phyloP scores from a whole-genome alignment of 2,797 vertebrate species.

The Poeciliopsis paucimaculata region DNA sequence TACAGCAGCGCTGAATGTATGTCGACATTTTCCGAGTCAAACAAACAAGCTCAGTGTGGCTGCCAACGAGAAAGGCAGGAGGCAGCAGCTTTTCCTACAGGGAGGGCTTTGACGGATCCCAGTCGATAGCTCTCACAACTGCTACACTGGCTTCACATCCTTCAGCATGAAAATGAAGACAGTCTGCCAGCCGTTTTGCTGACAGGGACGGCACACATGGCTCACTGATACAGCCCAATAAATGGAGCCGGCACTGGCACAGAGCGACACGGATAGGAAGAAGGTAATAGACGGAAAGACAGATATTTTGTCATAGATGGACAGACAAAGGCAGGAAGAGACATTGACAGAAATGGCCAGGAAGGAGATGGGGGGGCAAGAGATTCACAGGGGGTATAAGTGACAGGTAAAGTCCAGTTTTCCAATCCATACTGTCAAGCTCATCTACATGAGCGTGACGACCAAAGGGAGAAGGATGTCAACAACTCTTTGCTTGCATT shows the following conservation, averaged over 20 bases:
- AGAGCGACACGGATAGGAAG: conserved; percentile 47
- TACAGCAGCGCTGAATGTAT: not conserved
- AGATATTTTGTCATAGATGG: conserved; percentile 51
- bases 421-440: conserved; percentile 49
- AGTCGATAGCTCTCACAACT: conserved; percentile 74
- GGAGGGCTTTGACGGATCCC: conserved; percentile 69
- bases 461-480: conserved; percentile 51
- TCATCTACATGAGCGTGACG: conserved; percentile 46
- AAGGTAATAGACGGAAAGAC: conserved; percentile 52
- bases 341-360: conserved; percentile 35
- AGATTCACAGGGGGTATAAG: conserved; percentile 18
- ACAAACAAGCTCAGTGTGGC: conserved; percentile 44
- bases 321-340: conserved; percentile 37
- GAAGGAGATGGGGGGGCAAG: not conserved
- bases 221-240: conserved; percentile 72
- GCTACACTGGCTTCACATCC: conserved; percentile 69
- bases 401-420: conserved; percentile 42
- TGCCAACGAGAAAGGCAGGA: conserved; percentile 37
- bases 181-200: conserved; percentile 68
- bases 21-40: conserved; percentile 50
- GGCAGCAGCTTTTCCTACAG: conserved; percentile 53
- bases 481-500: conserved; percentile 46
- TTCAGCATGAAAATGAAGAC: conserved; percentile 73
- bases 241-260: conserved; percentile 51
- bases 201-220: conserved; percentile 67